phyloP scores from a whole-genome alignment of 2,888 invertebrate species.

The Hypomecis atomaria region DNA sequence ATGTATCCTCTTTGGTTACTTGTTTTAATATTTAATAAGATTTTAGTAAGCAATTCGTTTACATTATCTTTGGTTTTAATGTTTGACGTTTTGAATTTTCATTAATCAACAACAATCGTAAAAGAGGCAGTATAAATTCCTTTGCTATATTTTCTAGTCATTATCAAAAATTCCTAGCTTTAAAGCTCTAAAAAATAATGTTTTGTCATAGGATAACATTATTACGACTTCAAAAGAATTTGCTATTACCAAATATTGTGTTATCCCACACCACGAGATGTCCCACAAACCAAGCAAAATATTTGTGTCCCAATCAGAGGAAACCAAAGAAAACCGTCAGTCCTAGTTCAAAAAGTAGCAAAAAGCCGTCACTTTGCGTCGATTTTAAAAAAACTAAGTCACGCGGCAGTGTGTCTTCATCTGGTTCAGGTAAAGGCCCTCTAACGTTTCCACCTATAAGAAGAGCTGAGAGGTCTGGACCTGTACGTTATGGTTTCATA shows the following conservation, averaged over 20 bases:
- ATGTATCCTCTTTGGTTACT: no score
- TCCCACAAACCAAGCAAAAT: slow-evolving; percentile 23
- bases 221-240: slow-evolving; percentile 31
- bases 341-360: slow-evolving; percentile 22
- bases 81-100: no score
- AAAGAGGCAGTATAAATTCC: no score
- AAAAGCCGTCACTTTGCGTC: background rate
- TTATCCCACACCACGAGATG: slow-evolving; percentile 43
- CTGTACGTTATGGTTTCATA: slow-evolving; percentile 83
- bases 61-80: no score
- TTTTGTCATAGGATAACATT: slow-evolving; percentile 37
- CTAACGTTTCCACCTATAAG: slow-evolving; percentile 40
- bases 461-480: slow-evolving; percentile 62
- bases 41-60: no score
- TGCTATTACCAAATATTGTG: slow-evolving; percentile 40
- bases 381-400: no score
- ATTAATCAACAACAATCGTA: no score
- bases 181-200: slow-evolving; percentile 44
- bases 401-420: background rate
- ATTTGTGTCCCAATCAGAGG: no score
- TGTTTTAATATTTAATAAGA: no score
- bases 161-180: background rate
- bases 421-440: background rate
- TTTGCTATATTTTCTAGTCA: no score
- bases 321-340: slow-evolving; percentile 14